Evolutionary conservation across 2,888 invertebrate genomes (phyloP), one percentile per base, ranked within the genome.

Genomic region (Dasypolia templi): DNA sequence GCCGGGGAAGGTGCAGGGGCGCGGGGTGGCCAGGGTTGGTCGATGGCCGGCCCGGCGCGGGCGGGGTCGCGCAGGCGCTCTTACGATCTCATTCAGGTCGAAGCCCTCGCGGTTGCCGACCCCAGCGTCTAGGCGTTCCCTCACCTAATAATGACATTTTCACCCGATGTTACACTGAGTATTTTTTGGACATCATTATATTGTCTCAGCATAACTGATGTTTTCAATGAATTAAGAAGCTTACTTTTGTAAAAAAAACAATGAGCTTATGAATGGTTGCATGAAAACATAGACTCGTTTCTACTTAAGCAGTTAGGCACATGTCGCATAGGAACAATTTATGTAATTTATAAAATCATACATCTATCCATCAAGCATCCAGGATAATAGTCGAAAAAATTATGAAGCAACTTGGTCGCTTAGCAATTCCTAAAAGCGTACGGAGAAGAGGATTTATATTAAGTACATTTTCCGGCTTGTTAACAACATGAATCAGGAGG

Each of bases 51-150:
- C 77, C 79, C 66, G 71, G 79, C 70, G 65, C 81, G 92, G 91
- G 91, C 90, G 92, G 90, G 93, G 92, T 89, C 93, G 95, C 95
- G 95, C 95, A 93, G 87, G 94, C 95, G 95, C 94, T 87, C 86
- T 87, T 84, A 72, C 89, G 80, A 84, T 77, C 77, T 62, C 77
- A 62, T 89, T 82, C 92, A 90, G 95, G 95, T 94, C 95, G 94
- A 93, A 94, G 94, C 92, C 94, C 95, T 94, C 93, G 89, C 93
- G 95, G 94, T 93, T 94, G 92, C 93, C 95, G 95, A 95, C 95
- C 96, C 92, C 92, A 87, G 87, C 83, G 90, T 92, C 93, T 93
- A 93, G 92, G 91, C 91, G 89, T 89, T 89, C 86, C 89, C 89
- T 90, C 88, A 89, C 89, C 81, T 80, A 87, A 91, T 90, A 87